Base-by-base conservation (phyloP, 2,888 invertebrate species). In the Barypeithes pellucidus region DNA sequence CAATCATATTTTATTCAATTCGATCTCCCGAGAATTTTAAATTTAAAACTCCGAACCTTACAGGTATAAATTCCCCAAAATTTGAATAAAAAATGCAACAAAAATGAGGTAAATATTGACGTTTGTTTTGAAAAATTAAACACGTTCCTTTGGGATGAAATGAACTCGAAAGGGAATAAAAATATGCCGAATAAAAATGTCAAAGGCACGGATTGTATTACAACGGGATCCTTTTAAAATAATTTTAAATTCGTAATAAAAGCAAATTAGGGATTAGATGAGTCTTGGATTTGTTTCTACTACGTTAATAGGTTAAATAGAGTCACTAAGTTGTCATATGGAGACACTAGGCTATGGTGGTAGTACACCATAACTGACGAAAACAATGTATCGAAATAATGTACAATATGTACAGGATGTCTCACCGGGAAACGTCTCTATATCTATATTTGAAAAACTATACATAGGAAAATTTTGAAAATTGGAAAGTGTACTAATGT, bases 31-130 rank as follows among this genome's bases (percentile, higher is more conserved):
- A 5, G 24, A 50, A 20, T 50, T 47, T 50, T 12, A 24, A 50
- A 50, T 50, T 22, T 24, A 12, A 50, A 50, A 50, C 24, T 24
- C 50, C 22, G 50, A 50, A 12, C 22, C 22, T 24, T 24, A 20
- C 22, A 50, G 22, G 50, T 50, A 50, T 50, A 50, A 50, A 50
- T 50, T n/a, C n/a, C 47, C 5, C 50, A 50, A 50, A 50, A 50
- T 50, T 24, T 22, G 7, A 20, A 50, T 50, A 24, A 50, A 50
- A 20, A 50, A 50, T 50, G 20, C 24, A n/a, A 22, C 22, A 24
- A 22, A 22, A 50, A 22, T 50, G 22, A 50, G 24, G 50, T 24
- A 50, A 22, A 50, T 24, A 50, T 50, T 50, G 50, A 50, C 50
- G 22, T 50, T 50, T 50, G 50, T 22, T 50, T 11, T 50, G 50